Conservation (phyloP, 2,797 vertebrate genomes). For the Podargus strigoides region DNA sequence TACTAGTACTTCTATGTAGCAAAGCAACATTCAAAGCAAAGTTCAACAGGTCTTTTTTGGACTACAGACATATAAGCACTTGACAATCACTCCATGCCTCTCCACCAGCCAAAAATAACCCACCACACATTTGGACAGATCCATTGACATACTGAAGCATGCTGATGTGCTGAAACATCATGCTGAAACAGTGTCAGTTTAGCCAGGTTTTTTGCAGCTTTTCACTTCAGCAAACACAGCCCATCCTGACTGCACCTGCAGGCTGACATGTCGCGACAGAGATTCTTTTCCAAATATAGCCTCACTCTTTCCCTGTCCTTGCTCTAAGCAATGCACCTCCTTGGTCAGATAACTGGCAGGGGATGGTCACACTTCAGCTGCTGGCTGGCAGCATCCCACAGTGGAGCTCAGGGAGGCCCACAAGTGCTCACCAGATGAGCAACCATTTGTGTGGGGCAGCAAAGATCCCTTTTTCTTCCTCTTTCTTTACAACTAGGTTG, state of each 20-base stretch:
- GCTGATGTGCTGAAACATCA: neutral
- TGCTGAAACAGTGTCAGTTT: neutral
- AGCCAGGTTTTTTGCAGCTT: neutral
- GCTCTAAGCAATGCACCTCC: neutral
- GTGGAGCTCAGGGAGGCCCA: neutral
- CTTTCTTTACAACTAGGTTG: neutral
- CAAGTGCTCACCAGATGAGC: neutral
- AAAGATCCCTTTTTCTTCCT: neutral
- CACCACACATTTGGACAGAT: neutral
- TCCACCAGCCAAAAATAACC: neutral
- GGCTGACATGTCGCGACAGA: neutral
- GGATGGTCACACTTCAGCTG: neutral
- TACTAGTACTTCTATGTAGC: neutral
- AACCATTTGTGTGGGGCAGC: neutral
- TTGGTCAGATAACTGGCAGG: neutral
- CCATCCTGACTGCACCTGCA: rapidly evolving
- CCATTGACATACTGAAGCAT: neutral
- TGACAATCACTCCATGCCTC: neutral
- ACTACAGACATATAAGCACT: neutral
- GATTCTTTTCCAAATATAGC: neutral
- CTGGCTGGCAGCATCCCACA: neutral
- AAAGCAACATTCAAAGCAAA: neutral
- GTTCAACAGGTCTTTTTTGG: neutral
- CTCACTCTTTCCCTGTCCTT: neutral
- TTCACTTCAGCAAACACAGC: neutral